Conservation (phyloP, 1,140 invertebrate genomes). For the Caenorhabditis tropicalis region DNA sequence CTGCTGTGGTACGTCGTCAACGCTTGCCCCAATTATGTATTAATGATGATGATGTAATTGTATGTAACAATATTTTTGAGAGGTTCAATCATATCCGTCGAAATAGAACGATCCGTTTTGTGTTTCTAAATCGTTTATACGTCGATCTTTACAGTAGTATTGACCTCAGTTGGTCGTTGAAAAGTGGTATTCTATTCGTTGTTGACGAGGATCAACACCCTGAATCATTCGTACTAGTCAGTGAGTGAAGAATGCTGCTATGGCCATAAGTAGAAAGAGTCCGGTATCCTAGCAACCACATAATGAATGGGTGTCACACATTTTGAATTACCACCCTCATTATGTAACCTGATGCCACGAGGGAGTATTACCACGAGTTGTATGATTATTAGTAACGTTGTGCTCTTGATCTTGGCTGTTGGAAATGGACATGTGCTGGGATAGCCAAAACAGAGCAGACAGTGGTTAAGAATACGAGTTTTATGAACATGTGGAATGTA, state of each 20-base stretch:
- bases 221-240: neutral
- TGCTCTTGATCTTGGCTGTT: no score
- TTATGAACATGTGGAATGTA: no score
- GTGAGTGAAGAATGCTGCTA: no score
- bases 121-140: neutral
- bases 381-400: neutral
- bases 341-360: neutral
- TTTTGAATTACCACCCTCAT: neutral
- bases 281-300: neutral
- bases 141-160: neutral
- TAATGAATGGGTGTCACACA: neutral
- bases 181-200: neutral
- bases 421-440: no score
- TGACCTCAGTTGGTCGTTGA: neutral
- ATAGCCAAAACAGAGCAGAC: no score
- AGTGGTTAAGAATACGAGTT: no score
- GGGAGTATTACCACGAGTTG: neutral
- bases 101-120: neutral
- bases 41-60: constrained; percentile 38
- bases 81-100: neutral
- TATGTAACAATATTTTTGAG: constrained; percentile 14
- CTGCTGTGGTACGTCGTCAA: constrained; percentile 33
- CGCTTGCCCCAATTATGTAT: constrained; percentile 23
- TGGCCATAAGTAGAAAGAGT: neutral
- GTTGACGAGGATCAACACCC: neutral